Percentiles rank a stretch among this genome's conserved stretches.
Evolutionary conservation across 2,113 vertebrate genomes (phyloP).

Genomic region (Thinocorus orbignyianus): DNA sequence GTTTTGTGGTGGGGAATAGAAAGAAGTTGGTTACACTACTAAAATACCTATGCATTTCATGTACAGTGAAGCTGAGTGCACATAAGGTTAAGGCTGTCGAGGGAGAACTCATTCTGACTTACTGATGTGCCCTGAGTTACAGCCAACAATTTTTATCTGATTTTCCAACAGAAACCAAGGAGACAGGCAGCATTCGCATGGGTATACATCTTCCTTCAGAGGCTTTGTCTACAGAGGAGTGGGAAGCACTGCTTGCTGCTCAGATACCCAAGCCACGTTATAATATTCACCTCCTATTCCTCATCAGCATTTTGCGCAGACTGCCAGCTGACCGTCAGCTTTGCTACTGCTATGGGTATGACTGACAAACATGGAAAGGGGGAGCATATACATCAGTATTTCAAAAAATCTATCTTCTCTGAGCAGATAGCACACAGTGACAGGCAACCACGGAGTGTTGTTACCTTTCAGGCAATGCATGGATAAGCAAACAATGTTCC

Average conservation of each 20-base stretch:
- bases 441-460: neutral
- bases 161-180: neutral
- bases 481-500: fast-evolving
- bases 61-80: neutral
- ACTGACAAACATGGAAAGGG: neutral
- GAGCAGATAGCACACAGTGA: neutral
- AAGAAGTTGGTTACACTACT: neutral
- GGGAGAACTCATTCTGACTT: neutral
- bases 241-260: neutral
- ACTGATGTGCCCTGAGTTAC: neutral
- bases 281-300: neutral
- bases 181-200: neutral
- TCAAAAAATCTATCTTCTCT: neutral
- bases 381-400: neutral
- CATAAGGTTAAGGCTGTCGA: fast-evolving
- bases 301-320: neutral
- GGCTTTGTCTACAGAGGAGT: neutral
- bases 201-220: neutral
- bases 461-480: neutral
- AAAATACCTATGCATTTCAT: neutral
- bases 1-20: neutral
- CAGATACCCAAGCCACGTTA: neutral
- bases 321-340: neutral
- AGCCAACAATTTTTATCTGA: neutral
- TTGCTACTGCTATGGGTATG: neutral